Base-by-base conservation (phyloP, 2,888 invertebrate genomes). In the Nebria salina region DNA sequence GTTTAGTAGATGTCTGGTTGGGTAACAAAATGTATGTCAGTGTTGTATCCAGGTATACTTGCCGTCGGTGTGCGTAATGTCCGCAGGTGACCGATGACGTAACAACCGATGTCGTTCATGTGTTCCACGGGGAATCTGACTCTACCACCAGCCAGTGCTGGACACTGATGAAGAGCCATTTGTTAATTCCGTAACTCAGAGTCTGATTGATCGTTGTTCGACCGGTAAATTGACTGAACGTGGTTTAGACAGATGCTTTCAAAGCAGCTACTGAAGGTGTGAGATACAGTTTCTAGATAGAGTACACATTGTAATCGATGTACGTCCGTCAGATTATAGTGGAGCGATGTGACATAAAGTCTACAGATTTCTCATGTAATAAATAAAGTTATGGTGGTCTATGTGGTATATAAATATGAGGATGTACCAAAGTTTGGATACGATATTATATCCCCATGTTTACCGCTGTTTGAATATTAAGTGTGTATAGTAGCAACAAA, bases 21-120 rank as follows among this genome's bases (percentile, higher is more conserved):
- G 9, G 8, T 11, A 54, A 7, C 8, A 54, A 54, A 54, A 54
- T 6, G 54, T 54, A 26, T 73, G 78, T 42, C 65, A 54, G 72
- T 65, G 15, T 41, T 64, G 77, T 65, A 54, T 54, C n/a, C 65
- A 72, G 78, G 78, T 78, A 34, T 34, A 34, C 34, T 5, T 15
- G 20, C 20, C 20, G 20, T 20, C 20, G 13, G 64, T 73, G 78
- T 42, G 72, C 54, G 72, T 65, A 8, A 42, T 65, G 78, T 65
- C 73, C 65, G 9, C 66, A 72, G 78, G 78, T 78, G 78, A 78
- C 78, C 78, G 78, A 78, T 78, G 76, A 70, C 26, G 25, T 70
- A 26, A 25, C 42, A 68, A 26, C 70, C 26, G 34, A 70, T 25
- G n/a, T 26, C 26, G 70, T 70, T 25, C 9, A 20, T 26, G 68